Evolutionary conservation across 1,140 invertebrate species (phyloP).

Genomic region (Aphaenogaster ashmeadi): DNA sequence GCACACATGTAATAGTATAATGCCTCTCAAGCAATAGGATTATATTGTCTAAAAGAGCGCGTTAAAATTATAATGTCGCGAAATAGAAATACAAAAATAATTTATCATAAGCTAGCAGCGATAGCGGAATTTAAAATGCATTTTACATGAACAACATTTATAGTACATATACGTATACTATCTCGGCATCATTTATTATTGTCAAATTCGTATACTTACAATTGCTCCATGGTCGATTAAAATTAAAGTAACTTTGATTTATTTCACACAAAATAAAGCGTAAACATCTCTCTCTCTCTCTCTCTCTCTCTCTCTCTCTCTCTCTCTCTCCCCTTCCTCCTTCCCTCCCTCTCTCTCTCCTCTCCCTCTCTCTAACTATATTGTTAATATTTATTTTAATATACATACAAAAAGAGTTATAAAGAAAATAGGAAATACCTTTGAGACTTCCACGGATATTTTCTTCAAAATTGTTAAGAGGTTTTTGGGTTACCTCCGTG

Average conservation of each 20-base stretch:
- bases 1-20: neutral
- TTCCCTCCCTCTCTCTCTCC: no score
- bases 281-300: neutral
- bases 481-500: no score
- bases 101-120: neutral
- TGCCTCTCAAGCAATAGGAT: neutral
- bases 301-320: neutral
- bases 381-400: neutral
- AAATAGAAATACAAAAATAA: neutral
- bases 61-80: conserved; percentile 17
- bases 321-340: no score
- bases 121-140: neutral
- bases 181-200: neutral
- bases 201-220: conserved; percentile 38
- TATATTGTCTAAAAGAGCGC: neutral
- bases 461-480: no score
- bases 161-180: no score
- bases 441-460: no score
- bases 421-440: neutral
- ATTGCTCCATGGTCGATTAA: neutral
- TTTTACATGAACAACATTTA: neutral
- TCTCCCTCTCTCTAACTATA: neutral
- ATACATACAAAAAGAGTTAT: conserved; percentile 1
- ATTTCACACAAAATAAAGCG: neutral
- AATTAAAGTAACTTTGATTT: conserved; percentile 7